Evolutionary conservation across 2,888 invertebrate genomes (phyloP), one percentile per base, ranked within the genome.

Genomic region (Thysanoteuthis rhombus): DNA sequence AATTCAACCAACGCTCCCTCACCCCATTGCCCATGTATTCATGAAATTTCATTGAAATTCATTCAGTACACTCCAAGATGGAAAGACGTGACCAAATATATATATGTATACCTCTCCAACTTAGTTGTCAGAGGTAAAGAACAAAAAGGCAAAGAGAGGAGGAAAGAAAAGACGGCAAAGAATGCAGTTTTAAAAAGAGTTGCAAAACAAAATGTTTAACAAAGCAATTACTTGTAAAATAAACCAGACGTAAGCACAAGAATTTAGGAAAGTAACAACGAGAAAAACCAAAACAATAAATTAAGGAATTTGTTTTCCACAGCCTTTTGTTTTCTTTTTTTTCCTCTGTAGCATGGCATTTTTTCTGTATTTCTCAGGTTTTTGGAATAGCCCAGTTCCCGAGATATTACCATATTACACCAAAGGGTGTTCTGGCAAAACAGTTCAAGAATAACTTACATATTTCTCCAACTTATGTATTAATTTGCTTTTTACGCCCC

Each of bases 281-380:
- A 75, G 75, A 75, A n/a, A n/a, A 75, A 75, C 75, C n/a, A 75
- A 75, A 75, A 75, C 75, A 75, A 75, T 75, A 75, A 75, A 36
- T 16, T 16, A 75, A 75, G 75, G n/a, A 75, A 75, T 75, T 75
- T 75, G 16, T 75, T 75, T 75, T 10, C n/a, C 75, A n/a, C n/a
- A 75, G 75, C 12, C n/a, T n/a, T 75, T n/a, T 75, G 22, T 75
- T 75, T n/a, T 32, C 8, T n/a, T 75, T 32, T 75, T n/a, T 75
- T 75, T 12, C 36, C 25, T n/a, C 36, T 75, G 75, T 75, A 75
- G n/a, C 75, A n/a, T 75, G n/a, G 19, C 75, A 75, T 75, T 75
- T 75, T 75, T 75, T 75, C 75, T 75, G 75, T n/a, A 75, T 75
- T 75, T 75, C 75, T 75, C n/a, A 75, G 75, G n/a, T 75, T 75